These are phyloP conservation scores for Oxyteleia sp. DNA, from an alignment of 2,888 invertebrate genomes.

Conservation along the genomic window DNA sequence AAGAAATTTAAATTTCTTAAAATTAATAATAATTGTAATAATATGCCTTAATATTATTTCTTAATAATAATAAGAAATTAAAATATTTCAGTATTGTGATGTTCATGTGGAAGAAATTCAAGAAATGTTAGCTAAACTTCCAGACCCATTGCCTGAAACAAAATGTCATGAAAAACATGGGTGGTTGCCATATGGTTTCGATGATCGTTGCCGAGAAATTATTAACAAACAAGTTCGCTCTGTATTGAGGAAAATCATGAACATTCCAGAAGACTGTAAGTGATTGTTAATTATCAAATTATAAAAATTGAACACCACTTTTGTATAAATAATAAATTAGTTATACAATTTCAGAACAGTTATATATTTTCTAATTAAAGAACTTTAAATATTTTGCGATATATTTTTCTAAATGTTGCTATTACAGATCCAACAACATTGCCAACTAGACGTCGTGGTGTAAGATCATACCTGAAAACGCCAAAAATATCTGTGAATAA, in stretches of 20 bases:
- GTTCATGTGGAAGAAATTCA: conserved; percentile 93
- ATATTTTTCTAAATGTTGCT: background rate
- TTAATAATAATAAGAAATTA: too few species aligned
- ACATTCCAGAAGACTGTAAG: conserved; percentile 85
- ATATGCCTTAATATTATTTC: too few species aligned
- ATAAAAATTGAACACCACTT: too few species aligned
- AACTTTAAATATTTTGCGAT: too few species aligned
- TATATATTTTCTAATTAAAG: too few species aligned
- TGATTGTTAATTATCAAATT: too few species aligned
- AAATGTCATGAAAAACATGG: conserved; percentile 92
- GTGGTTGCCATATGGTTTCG: conserved; percentile 92
- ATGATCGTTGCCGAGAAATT: conserved; percentile 92
- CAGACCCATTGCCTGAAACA: conserved; percentile 89
- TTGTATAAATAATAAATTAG: too few species aligned
- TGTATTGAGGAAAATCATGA: conserved; percentile 86
- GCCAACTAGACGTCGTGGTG: conserved; percentile 70
- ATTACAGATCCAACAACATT: conserved; percentile 83
- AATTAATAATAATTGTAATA: too few species aligned
- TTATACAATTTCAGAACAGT: too few species aligned
- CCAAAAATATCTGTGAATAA: conserved; percentile 44
- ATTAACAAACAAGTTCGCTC: conserved; percentile 91
- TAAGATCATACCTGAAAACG: conserved; percentile 31
- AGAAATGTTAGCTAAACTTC: conserved; percentile 91
- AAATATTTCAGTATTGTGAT: conserved; percentile 92
- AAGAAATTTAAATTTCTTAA: too few species aligned